These are phyloP conservation scores for Lepilemur septentrionalis DNA, from an alignment of 2,797 vertebrate genomes.

Conservation along the genomic window DNA sequence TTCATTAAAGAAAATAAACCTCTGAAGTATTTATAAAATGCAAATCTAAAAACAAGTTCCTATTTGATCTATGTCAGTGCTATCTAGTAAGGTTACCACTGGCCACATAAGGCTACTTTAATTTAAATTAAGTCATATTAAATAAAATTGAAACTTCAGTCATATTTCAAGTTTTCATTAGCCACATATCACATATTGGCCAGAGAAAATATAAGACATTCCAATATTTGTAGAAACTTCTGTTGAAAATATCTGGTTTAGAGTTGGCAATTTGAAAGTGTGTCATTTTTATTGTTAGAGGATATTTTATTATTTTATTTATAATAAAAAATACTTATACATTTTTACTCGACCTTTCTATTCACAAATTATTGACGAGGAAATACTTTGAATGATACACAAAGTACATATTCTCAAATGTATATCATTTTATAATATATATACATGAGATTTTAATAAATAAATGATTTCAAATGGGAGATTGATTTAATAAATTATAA, in stretches of 20 bases:
- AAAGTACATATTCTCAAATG: background rate
- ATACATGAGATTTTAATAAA: background rate
- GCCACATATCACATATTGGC: background rate
- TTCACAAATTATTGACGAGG: background rate
- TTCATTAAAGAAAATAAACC: background rate
- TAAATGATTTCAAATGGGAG: background rate
- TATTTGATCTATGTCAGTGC: background rate
- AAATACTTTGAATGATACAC: background rate
- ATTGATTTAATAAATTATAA: background rate
- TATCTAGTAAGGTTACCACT: background rate
- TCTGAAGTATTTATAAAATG: background rate
- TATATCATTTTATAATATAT: background rate
- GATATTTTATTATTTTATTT: background rate
- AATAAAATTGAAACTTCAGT: background rate
- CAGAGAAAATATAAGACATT: background rate
- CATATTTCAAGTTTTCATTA: background rate
- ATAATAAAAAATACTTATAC: background rate
- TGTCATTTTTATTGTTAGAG: background rate
- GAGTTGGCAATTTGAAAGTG: background rate
- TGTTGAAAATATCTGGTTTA: background rate
- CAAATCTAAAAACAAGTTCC: background rate
- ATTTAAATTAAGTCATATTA: background rate
- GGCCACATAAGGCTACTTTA: background rate
- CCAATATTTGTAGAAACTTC: background rate
- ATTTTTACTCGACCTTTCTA: background rate